These are phyloP conservation scores for Drosophila mauritiana DNA, from an alignment of 1,140 invertebrate genomes.

Conservation along the genomic window DNA sequence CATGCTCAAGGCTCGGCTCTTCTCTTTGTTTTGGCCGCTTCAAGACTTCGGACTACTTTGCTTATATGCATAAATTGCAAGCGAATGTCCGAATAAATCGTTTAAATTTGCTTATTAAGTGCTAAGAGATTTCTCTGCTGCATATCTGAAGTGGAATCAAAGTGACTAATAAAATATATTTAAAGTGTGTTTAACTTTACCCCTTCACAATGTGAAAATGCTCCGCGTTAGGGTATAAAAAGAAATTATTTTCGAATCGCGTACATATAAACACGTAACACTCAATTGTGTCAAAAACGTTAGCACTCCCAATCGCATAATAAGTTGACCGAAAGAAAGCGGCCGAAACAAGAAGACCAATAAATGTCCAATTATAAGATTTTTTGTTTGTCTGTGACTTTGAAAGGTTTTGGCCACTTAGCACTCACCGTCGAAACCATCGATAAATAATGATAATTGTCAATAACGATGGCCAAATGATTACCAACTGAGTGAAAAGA, in stretches of 20 bases:
- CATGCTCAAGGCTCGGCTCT: conserved; percentile 32
- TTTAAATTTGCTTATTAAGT: background rate
- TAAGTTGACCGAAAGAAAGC: conserved; percentile 58
- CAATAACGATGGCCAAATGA: conserved; percentile 30
- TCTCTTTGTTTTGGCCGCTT: conserved; percentile 7
- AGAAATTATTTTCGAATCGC: conserved; percentile 39
- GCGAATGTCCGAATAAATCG: conserved; percentile 9
- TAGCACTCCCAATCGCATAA: conserved; percentile 46
- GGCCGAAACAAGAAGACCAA: conserved; percentile 27
- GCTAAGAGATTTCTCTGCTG: background rate
- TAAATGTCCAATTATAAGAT: conserved; percentile 50
- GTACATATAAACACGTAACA: conserved; percentile 71
- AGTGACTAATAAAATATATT: background rate
- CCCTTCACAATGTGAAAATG: background rate
- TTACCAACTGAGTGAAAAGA: conserved; percentile 25
- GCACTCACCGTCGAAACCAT: conserved; percentile 9
- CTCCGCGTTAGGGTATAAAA: conserved; percentile 7
- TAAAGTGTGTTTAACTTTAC: background rate
- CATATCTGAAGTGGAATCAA: background rate
- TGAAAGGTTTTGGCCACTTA: conserved; percentile 41
- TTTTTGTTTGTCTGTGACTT: conserved; percentile 23
- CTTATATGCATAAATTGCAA: conserved; percentile 23
- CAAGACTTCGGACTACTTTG: conserved; percentile 10
- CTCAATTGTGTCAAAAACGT: conserved; percentile 61
- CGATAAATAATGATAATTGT: conserved; percentile 35